Evolutionary conservation across 35 echinoderm and acorn worm species (phyloP), one percentile per base, ranked within the genome.

Genomic region (Apostichopus californicus): DNA sequence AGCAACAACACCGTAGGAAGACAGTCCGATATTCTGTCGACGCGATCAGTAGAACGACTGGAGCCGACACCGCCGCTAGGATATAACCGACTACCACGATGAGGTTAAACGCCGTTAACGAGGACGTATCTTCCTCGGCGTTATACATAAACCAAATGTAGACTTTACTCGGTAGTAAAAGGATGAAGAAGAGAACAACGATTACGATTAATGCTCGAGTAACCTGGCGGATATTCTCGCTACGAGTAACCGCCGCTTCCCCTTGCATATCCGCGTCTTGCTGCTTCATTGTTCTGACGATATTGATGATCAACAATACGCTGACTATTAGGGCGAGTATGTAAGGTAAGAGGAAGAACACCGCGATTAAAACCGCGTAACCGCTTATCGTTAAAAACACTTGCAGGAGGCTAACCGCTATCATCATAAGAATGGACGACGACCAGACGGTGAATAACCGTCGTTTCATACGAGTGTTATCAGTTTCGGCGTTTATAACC

Each of bases 391-490:
- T 65, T 8, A 89, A 46, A 53, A 89, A 72, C 6, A 55, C 5
- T 21, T 24, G n/a, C 57, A 89, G 61, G 6, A 89, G 11, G 54
- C 28, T 28, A 2, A 89, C 24, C 22, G 60, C 46, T 6, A 89
- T 22, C 60, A 89, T 46, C 86, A 89, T 68, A 1, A 89, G 46
- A 5, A 89, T 8, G 3, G 86, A 89, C 1, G 63, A 25, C 1
- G 64, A 28, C 86, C 86, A 89, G 8, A 89, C 86, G 68, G 89
- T 91, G 56, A 57, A 57, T 0, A 91, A 55, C 18, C 89, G 89
- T 3, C 89, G 34, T 26, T 91, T 91, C 77, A 91, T 91, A 52
- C 56, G 89, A 58, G 77, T 78, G 73, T 91, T 91, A 18, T 91
- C 89, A 0, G 77, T 78, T 55, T 91, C 89, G 4, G 77, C 89